Percentiles rank a stretch among this genome's conserved stretches.
Conservation (phyloP, 2,888 invertebrate genomes). For the Pedicia rivosa region DNA sequence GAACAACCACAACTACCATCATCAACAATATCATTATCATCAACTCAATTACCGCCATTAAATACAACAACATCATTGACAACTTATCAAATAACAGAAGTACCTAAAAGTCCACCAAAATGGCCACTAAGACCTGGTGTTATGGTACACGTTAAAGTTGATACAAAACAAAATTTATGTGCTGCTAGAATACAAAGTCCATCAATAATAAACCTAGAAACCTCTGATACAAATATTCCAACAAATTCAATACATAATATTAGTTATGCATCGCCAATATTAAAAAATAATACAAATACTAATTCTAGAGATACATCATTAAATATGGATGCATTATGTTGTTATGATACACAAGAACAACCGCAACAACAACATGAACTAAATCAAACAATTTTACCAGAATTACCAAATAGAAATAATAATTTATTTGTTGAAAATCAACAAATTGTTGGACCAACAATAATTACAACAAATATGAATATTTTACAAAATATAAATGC, state of each 20-base stretch:
- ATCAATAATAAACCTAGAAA: too few relatives aligned
- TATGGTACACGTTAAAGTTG: constrained; percentile 57
- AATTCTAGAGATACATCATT: constrained; percentile 1
- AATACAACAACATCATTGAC: not conserved
- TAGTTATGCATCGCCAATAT: constrained; percentile 7
- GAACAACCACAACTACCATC: constrained; percentile 21
- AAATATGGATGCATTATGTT: too few relatives aligned
- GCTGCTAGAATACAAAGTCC: constrained; percentile 31
- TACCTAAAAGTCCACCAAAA: constrained; percentile 34
- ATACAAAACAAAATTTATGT: constrained; percentile 59
- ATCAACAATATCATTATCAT: constrained; percentile 13
- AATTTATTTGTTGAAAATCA: too few relatives aligned
- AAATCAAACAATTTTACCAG: too few relatives aligned
- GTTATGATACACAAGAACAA: too few relatives aligned
- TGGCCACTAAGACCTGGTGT: constrained; percentile 85
- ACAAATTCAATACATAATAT: not conserved
- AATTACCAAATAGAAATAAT: too few relatives aligned
- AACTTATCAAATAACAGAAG: too few relatives aligned
- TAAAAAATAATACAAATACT: too few relatives aligned
- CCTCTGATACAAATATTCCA: not conserved
- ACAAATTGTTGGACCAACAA: too few relatives aligned
- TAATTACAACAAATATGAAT: too few relatives aligned
- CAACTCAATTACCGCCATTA: constrained; percentile 10
- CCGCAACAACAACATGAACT: too few relatives aligned
- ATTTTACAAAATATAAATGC: not conserved